phyloP scores from a whole-genome alignment of 2,113 vertebrate genomes.

The Neoarius graeffei region DNA sequence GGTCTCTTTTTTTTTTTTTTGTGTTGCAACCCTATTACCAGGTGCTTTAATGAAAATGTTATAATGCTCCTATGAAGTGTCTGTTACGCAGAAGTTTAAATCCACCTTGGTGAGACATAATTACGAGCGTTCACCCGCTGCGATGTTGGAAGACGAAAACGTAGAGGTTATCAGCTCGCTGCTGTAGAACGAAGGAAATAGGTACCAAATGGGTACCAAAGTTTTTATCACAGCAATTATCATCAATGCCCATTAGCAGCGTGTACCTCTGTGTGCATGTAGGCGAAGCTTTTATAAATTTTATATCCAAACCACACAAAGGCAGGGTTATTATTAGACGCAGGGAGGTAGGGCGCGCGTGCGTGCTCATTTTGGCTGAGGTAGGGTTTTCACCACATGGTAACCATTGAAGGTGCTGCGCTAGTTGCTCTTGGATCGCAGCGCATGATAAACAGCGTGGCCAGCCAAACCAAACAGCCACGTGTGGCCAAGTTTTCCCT shows the following conservation, averaged over 20 bases:
- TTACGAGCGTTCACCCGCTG: background rate
- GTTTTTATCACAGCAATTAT: constrained; percentile 7
- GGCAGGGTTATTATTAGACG: constrained; percentile 29
- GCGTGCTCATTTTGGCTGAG: constrained; percentile 40
- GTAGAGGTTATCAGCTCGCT: background rate
- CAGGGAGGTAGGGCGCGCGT: constrained; percentile 12
- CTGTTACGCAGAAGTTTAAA: background rate
- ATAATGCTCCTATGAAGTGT: background rate
- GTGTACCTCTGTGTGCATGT: constrained; percentile 6
- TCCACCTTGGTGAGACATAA: background rate
- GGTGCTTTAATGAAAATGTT: background rate
- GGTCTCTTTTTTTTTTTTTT: background rate
- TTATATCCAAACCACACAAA: constrained; percentile 34
- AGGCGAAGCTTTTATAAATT: constrained; percentile 3
- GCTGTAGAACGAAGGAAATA: constrained; percentile 14
- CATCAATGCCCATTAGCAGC: constrained; percentile 14
- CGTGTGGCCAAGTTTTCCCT: constrained; percentile 39
- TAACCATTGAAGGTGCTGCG: constrained; percentile 41
- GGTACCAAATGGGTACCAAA: constrained; percentile 12
- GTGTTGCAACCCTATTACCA: background rate
- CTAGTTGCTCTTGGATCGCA: constrained; percentile 46
- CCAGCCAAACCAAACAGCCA: constrained; percentile 52
- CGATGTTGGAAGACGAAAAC: background rate
- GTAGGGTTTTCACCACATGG: constrained; percentile 37
- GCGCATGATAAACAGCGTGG: constrained; percentile 37